A percentile compares a stretch with the other conserved stretches of the same genome.
Evolutionary conservation across 1,140 invertebrate species (phyloP).

Genomic region (Colletes latitarsis): DNA sequence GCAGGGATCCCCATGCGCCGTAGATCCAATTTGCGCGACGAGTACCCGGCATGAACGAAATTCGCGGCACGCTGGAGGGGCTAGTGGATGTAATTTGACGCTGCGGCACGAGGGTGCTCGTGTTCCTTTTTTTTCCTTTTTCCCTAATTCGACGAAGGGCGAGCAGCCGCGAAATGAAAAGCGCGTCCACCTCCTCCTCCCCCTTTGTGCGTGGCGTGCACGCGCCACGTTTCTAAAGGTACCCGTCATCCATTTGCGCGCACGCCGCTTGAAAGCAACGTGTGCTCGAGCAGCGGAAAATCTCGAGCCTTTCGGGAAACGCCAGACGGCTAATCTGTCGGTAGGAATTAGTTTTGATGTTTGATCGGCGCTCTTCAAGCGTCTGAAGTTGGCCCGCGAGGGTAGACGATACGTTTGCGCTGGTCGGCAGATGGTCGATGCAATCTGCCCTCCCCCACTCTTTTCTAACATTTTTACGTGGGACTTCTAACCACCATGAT

Average conservation of each 20-base stretch:
- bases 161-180: slow-evolving; percentile 67
- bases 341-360: slow-evolving; percentile 33
- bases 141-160: slow-evolving; percentile 48
- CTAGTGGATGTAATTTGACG: slow-evolving; percentile 63
- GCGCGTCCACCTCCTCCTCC: slow-evolving; percentile 41
- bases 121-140: slow-evolving; percentile 12
- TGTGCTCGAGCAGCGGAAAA: slow-evolving; percentile 34
- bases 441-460: not conserved
- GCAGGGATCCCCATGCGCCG: not conserved
- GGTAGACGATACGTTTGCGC: not conserved
- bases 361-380: slow-evolving; percentile 22
- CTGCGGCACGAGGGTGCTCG: slow-evolving; percentile 31
- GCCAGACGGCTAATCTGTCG: slow-evolving; percentile 41
- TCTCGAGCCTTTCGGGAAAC: slow-evolving; percentile 29
- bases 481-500: too few species aligned
- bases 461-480: not conserved
- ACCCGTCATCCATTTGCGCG: slow-evolving; percentile 23
- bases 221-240: not conserved
- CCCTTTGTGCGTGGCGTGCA: slow-evolving; percentile 24
- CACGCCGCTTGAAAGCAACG: not conserved
- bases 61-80: slow-evolving; percentile 2
- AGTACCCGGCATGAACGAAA: slow-evolving; percentile 28
- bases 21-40: slow-evolving; percentile 59
- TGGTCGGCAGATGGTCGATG: slow-evolving; percentile 8
- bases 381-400: not conserved